Evolutionary conservation across 2,888 invertebrate species (phyloP), one percentile per base, ranked within the genome.

Genomic region (Scrobipalpa costella): DNA sequence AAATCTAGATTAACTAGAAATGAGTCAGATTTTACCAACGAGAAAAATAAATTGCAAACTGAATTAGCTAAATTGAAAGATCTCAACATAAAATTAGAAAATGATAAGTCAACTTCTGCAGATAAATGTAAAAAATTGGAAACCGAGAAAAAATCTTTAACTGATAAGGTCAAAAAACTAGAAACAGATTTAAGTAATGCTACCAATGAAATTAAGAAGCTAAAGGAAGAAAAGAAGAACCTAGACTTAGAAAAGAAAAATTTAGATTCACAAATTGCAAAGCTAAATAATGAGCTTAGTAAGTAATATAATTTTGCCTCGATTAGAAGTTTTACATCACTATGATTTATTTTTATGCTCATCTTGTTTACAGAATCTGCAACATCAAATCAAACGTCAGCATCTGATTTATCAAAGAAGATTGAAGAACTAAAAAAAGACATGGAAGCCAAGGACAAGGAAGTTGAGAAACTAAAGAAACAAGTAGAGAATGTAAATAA

Each of bases 401-500:
- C 93, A 77, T 83, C 90, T 27, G 88, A 92, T 59, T 90, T 86
- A 79, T 93, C 89, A 84, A 93, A 89, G 81, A 95, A 93, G 81
- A 92, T 95, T 72, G 94, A 95, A 74, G 92, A 93, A 55, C 85
- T 94, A 2, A 94, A 94, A 77, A 93, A 92, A 67, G 94, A 94
- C 69, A 84, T 96, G 68, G 93, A 93, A 71, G 85, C 87, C 36
- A 94, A 94, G 80, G 94, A 94, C 69, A 95, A 93, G 72, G 93
- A 93, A 79, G 85, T 92, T 63, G 93, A 93, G 58, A 93, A 92
- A 72, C 75, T 94, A 40, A 94, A 94, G 73, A 93, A 93, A 75
- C 93, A 94, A 81, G 79, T 92, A 55, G 92, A 93, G 71, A 81
- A 71, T 71, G 76, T 87, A 15, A 85, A 78, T 67, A 90, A 88